These are phyloP conservation scores for Drosophila littoralis DNA, from an alignment of 1,140 invertebrate species.

Conservation along the genomic window DNA sequence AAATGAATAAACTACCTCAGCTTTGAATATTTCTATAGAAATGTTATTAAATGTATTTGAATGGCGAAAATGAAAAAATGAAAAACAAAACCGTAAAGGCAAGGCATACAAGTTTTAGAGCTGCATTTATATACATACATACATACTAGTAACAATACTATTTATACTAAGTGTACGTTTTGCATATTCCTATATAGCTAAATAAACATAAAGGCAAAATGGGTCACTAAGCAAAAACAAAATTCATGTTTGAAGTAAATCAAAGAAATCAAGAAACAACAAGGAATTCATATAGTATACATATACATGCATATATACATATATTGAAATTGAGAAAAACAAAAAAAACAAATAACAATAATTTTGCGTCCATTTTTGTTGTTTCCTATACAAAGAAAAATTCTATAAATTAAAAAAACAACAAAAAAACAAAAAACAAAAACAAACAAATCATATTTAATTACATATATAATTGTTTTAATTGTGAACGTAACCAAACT, in stretches of 20 bases:
- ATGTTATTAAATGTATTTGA: conserved; percentile 78
- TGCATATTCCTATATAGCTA: conserved; percentile 79
- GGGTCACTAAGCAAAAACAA: conserved; percentile 24
- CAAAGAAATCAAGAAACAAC: conserved; percentile 4
- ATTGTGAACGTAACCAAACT: conserved; percentile 36
- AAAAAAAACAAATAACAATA: conserved; percentile 68
- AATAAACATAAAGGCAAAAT: conserved; percentile 63
- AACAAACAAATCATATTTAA: conserved; percentile 25
- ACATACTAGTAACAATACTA: conserved; percentile 48
- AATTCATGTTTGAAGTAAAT: conserved; percentile 22
- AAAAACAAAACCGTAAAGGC: conserved; percentile 40
- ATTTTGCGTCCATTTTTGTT: conserved; percentile 82
- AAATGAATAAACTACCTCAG: conserved; percentile 79
- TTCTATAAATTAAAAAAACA: conserved; percentile 8
- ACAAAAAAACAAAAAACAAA: background rate
- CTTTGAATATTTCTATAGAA: conserved; percentile 82
- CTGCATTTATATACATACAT: conserved; percentile 75
- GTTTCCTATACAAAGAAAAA: conserved; percentile 66
- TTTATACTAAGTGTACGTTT: conserved; percentile 75
- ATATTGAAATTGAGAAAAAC: conserved; percentile 17
- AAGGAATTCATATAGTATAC: conserved; percentile 21
- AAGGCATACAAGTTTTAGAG: conserved; percentile 72
- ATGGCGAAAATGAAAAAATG: conserved; percentile 43
- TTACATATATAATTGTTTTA: conserved; percentile 49
- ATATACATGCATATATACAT: conserved; percentile 25